Percentiles rank a stretch among this genome's conserved stretches.
Conservation (phyloP, 2,888 invertebrate genomes). For the Drosophila incognita region DNA sequence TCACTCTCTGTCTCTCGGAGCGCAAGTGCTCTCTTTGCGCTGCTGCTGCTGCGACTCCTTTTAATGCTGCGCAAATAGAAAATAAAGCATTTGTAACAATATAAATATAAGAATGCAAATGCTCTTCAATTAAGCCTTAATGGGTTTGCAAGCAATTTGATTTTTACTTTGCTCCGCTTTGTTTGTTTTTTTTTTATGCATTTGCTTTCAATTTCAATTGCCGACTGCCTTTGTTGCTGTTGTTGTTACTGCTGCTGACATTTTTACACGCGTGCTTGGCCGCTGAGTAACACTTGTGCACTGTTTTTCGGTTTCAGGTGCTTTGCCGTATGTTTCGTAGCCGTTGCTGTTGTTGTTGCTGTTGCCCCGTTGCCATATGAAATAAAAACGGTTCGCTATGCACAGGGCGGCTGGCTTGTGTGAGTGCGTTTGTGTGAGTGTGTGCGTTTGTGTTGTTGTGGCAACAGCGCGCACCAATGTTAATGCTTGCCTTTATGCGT, state of each 20-base stretch:
- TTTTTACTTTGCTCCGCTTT: constrained; percentile 35
- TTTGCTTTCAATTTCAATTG: constrained; percentile 50
- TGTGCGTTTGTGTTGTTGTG: constrained; percentile 34
- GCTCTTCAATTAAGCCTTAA: constrained; percentile 17
- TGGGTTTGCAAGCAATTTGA: constrained; percentile 35
- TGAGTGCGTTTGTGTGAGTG: neutral
- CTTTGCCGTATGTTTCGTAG: constrained; percentile 50
- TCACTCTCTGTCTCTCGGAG: neutral
- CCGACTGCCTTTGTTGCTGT: constrained; percentile 37
- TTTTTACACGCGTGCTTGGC: constrained; percentile 69
- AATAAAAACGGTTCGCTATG: constrained; percentile 83
- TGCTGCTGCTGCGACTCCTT: constrained; percentile 49
- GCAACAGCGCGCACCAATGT: constrained; percentile 38
- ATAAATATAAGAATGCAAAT: constrained; percentile 12
- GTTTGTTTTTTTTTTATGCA: constrained; percentile 22
- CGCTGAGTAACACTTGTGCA: constrained; percentile 82
- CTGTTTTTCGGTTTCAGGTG: constrained; percentile 71
- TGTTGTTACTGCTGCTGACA: constrained; percentile 54
- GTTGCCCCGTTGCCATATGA: constrained; percentile 71
- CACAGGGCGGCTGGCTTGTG: constrained; percentile 55
- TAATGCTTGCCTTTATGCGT: constrained; percentile 11
- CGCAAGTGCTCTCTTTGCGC: constrained; percentile 13
- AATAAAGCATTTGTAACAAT: constrained; percentile 38
- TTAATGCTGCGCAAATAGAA: constrained; percentile 57
- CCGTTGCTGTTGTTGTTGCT: constrained; percentile 47